Evolutionary conservation across 1,140 invertebrate species (phyloP), one percentile per base, ranked within the genome.

Genomic region (Listronotus oregonensis): DNA sequence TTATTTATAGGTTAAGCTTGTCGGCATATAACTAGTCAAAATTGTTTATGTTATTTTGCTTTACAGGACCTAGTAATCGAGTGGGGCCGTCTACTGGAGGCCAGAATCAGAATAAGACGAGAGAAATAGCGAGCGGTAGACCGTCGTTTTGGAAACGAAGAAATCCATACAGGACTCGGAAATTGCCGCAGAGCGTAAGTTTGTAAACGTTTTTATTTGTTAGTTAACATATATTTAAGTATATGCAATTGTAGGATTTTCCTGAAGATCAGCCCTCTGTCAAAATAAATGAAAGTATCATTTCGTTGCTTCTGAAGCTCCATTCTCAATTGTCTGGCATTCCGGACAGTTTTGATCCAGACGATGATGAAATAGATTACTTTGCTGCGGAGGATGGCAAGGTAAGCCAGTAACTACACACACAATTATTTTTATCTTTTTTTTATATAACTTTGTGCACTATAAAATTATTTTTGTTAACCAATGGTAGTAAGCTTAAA

Each of bases 281-380:
- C 0, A 83, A 86, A 58, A 83, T 93, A 14, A 92, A 94, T 71
- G 95, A 98, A 79, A 96, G 93, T 63, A 93, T 98, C 54, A 88
- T 98, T 66, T 95, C 94, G 0, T 81, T 98, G 39, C 80, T 98
- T 18, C 81, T 98, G 9, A 96, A 95, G 78, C 82, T 98, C n/a
- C 95, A 98, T 79, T 93, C 93, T 0, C 94, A 97, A 77, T 80
- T 97, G 11, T 91, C 91, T 0, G 92, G 90, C 5, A 82, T 86
- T 39, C 85, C 91, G 6, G 91, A 95, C 74, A 94, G 91, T 67
- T 96, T 87, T 73, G 83, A 84, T 70, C 82, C 82, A 0, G 83
- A 86, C n/a, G 78, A 81, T 34, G 76, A 74, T 71, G 65, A 80
- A 72, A 70, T 75, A 70, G 57, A 76, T 72, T 60, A 70, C 60